Conservation (phyloP, 2,113 vertebrate genomes). For the Hipposideros armiger region DNA sequence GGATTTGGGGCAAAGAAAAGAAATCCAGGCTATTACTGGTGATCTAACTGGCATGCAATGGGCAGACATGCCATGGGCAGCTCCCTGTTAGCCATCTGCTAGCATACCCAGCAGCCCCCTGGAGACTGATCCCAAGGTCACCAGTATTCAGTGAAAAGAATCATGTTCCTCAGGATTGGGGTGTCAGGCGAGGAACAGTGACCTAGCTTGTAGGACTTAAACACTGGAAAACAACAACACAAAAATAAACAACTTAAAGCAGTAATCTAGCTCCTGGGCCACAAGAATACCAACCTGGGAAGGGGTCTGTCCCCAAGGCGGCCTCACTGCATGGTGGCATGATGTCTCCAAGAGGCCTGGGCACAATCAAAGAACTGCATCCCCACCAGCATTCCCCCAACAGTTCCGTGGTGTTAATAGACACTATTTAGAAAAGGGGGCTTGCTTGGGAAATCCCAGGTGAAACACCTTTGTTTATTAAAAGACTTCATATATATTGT, state of each 20-base stretch:
- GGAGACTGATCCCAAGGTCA: neutral
- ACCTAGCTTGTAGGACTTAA: neutral
- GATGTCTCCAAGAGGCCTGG: neutral
- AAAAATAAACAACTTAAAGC: neutral
- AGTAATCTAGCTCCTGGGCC: neutral
- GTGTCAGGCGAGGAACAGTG: neutral
- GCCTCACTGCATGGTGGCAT: accelerated
- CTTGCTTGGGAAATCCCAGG: neutral
- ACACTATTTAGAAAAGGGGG: neutral
- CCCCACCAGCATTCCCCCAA: too few species aligned
- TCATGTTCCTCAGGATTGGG: neutral
- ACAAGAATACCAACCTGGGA: accelerated
- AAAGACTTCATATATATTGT: neutral
- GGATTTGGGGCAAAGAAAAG: neutral
- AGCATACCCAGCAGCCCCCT: too few species aligned
- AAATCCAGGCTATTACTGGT: neutral
- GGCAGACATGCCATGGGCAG: neutral
- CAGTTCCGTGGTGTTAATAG: neutral
- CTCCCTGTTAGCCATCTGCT: neutral
- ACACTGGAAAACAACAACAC: neutral
- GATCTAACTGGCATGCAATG: neutral
- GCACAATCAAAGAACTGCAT: neutral
- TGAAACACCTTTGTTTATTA: neutral
- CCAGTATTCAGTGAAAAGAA: neutral
- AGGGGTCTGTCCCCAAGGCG: neutral